These are phyloP conservation scores for Bilobella aurantiaca DNA, from an alignment of 1,140 invertebrate genomes.

Conservation along the genomic window DNA sequence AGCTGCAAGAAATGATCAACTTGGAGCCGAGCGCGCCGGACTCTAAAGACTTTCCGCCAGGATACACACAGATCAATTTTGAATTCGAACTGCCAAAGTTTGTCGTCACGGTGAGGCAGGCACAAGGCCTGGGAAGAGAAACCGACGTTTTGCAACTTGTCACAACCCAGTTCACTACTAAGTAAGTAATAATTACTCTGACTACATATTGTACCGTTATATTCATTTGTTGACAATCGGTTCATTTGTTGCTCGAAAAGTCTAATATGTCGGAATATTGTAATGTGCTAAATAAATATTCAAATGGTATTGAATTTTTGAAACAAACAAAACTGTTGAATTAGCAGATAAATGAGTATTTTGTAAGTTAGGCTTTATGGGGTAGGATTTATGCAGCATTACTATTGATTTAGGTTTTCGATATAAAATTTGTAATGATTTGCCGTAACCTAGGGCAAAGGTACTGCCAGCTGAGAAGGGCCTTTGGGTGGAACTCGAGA, in stretches of 20 bases:
- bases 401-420: too few relatives aligned
- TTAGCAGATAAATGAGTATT: too few relatives aligned
- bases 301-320: too few relatives aligned
- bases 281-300: too few relatives aligned
- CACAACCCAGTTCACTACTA: neutral
- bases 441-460: neutral
- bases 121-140: neutral
- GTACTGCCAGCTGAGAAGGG: neutral
- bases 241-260: too few relatives aligned
- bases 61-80: neutral
- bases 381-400: neutral
- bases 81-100: neutral
- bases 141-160: neutral
- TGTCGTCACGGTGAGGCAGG: neutral
- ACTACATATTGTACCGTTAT: neutral
- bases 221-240: neutral
- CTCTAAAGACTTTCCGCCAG: neutral
- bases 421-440: too few relatives aligned
- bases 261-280: too few relatives aligned
- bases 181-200: neutral
- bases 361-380: neutral
- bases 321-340: too few relatives aligned
- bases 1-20: neutral
- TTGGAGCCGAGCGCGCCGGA: neutral
- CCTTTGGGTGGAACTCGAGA: neutral